Evolutionary conservation across 2,113 vertebrate genomes (phyloP), one percentile per base, ranked within the genome.

Genomic region (Microtus ochrogaster): DNA sequence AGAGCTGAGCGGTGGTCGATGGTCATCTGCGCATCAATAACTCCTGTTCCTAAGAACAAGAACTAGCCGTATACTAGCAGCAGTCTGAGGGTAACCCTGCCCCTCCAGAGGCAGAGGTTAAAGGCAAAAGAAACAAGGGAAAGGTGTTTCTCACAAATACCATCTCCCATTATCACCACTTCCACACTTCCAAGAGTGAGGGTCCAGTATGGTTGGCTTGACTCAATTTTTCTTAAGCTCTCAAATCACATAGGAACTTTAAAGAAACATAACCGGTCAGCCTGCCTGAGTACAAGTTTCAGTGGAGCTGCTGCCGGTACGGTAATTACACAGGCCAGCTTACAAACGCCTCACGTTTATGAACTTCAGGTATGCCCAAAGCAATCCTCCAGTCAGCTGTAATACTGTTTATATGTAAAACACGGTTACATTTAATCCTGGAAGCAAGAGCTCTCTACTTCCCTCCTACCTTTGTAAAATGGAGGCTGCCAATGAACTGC

Each of bases 401-500:
- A 58, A 21, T 21, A 21, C 58, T 58, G 55, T 58, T 58, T 58
- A 21, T 58, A 58, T 7, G 58, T 58, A 77, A 77, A 84, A 78
- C 61, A 73, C 68, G 49, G 2, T 72, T 63, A 63, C 14, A 82
- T 39, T 66, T 61, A 94, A 76, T 1, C 58, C 58, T 58, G 3
- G 68, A 63, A 92, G 72, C 70, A 61, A 94, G 24, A 26, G 13
- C 78, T 41, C 47, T 5, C 3, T 21, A 6, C 8, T 61, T 89
- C 73, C 41, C 36, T 94, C 77, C 97, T 98, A 99, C 99, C 99
- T 99, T 98, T 98, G 94, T 92, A 97, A 98, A 98, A 97, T 1
- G 99, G 97, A 97, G 99, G 99, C 79, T 99, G 99, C 99, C 99
- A 99, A 97, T 99, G 99, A 96, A 99, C 98, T 44, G 99, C 99